Base-by-base conservation (phyloP, 2,888 invertebrate species). In the Drosophila neonasuta region DNA sequence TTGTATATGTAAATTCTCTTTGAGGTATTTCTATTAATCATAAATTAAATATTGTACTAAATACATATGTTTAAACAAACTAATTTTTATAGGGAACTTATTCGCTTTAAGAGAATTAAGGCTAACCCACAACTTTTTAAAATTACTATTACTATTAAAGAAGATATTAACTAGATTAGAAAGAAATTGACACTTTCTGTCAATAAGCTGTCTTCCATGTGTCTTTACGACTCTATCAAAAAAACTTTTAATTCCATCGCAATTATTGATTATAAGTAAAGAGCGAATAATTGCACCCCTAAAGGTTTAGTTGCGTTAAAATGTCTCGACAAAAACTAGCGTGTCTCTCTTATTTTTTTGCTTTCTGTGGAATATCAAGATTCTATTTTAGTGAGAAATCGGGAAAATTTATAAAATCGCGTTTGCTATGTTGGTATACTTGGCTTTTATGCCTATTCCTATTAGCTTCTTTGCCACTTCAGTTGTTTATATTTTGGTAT, bases 401-500 rank as follows among this genome's bases (percentile, higher is more conserved):
- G 46, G 46, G 46, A 8, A 46, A 9, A 46, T 2, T 46, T n/a
- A 29, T 29, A 46, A 46, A 46, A 13, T 29, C 46, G 29, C 24
- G n/a, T 8, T 46, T 7, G 8, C n/a, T 46, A n/a, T 46, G 30
- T 29, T 46, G n/a, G 20, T 46, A 46, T 46, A 13, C 3, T 46
- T 29, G 46, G n/a, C 1, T 46, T 29, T n/a, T 29, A 5, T 3
- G n/a, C 2, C 46, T 46, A 24, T 7, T 24, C 2, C 5, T 46
- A 13, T 13, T 29, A 2, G 5, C 2, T 0, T 1, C 3, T 2
- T 8, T 46, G 11, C 24, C 29, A n/a, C 6, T 46, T 30, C 24
- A 29, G 11, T 30, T 56, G 6, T 7, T 13, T 8, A 9, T 3
- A 8, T 41, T 15, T 10, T 7, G 13, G 13, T 3, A 0, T 13